These are phyloP conservation scores for Procapra przewalskii DNA, from an alignment of 2,113 vertebrate genomes.

Conservation along the genomic window DNA sequence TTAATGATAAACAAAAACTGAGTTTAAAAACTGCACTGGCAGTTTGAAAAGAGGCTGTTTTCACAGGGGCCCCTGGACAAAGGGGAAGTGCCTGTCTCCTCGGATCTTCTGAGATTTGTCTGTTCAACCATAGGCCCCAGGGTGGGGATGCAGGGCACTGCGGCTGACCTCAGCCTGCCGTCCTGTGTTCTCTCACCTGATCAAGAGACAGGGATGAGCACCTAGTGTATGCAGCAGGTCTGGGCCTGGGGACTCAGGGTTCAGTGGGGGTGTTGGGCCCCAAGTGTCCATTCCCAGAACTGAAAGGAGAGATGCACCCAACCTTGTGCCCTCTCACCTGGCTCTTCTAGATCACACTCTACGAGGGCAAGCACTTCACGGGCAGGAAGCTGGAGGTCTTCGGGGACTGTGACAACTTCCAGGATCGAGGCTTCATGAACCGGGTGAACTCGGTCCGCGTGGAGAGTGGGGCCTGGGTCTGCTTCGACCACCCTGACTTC, in stretches of 20 bases:
- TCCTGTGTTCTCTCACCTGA: fast-evolving
- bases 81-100: not conserved
- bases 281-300: not conserved
- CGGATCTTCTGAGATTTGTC: not conserved
- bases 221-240: not conserved
- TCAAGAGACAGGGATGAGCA: too few species aligned
- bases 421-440: conserved; percentile 92
- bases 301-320: not conserved
- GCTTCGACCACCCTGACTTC: conserved; percentile 90
- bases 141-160: too few species aligned
- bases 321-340: not conserved
- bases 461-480: conserved; percentile 91
- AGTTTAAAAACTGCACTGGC: not conserved
- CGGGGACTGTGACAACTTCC: conserved; percentile 92
- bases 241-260: not conserved
- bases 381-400: conserved; percentile 90
- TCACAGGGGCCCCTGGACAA: not conserved
- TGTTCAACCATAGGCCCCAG: fast-evolving
- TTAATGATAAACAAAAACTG: not conserved
- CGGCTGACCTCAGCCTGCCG: fast-evolving
- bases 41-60: not conserved
- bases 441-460: conserved; percentile 91
- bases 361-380: conserved; percentile 91
- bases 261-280: not conserved
- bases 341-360: conserved; percentile 86